These are phyloP conservation scores for Rhynchomys soricoides DNA, from an alignment of 2,113 vertebrate species.

Conservation along the genomic window DNA sequence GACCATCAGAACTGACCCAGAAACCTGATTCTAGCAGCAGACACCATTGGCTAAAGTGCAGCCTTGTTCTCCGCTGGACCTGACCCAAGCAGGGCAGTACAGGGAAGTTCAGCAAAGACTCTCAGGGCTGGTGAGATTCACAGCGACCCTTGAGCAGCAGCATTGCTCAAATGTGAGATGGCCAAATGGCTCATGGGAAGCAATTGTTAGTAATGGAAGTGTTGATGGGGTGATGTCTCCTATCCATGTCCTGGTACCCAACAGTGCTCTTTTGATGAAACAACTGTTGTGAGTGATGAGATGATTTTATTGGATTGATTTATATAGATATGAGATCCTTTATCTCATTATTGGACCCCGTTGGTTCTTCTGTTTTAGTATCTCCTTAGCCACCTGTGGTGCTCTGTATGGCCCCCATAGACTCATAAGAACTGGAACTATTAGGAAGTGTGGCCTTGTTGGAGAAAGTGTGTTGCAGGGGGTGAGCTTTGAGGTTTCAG, in stretches of 20 bases:
- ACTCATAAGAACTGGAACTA: background rate
- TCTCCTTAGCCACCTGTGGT: background rate
- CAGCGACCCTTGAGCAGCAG: background rate
- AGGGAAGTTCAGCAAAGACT: background rate
- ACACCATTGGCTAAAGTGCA: background rate
- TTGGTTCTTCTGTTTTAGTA: background rate
- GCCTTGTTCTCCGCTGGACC: background rate
- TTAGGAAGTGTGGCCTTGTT: background rate
- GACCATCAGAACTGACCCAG: background rate
- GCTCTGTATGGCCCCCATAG: no score
- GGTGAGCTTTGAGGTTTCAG: background rate
- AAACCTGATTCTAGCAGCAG: background rate
- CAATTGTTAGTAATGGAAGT: background rate
- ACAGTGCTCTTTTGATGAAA: background rate
- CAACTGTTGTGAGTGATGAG: background rate
- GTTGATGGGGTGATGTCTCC: no score
- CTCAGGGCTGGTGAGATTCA: background rate
- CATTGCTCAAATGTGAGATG: background rate
- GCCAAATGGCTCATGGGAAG: background rate
- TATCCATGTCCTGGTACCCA: background rate
- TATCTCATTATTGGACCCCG: background rate
- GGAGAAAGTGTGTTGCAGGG: background rate
- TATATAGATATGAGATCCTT: no score
- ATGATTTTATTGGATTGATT: background rate
- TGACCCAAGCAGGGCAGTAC: background rate